Conservation (phyloP, 2,797 vertebrate genomes). For the Anolis apletophallus region DNA sequence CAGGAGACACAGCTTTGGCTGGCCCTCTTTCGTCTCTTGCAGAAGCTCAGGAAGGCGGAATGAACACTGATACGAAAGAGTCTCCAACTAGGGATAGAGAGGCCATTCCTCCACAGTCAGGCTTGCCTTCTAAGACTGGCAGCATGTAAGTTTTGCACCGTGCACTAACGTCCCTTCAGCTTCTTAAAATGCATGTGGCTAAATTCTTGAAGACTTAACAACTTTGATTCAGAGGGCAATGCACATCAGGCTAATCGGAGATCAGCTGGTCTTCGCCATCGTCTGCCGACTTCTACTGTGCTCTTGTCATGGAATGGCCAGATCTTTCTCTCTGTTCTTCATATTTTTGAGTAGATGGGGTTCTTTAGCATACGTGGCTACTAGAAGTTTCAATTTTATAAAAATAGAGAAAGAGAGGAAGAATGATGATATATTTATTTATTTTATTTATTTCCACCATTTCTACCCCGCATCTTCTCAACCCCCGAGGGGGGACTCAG, state of each 20-base stretch:
- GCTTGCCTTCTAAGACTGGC: slow-evolving; percentile 85
- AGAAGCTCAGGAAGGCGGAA: slow-evolving; percentile 81
- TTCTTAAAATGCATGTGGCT: slow-evolving; percentile 72
- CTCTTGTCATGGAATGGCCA: slow-evolving; percentile 9
- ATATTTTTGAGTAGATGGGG: not conserved
- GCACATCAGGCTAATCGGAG: slow-evolving; percentile 58
- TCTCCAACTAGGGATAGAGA: slow-evolving; percentile 83
- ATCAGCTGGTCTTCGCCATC: slow-evolving; percentile 10
- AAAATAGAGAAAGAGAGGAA: not conserved
- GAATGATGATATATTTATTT: slow-evolving; percentile 5
- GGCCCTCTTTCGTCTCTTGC: slow-evolving; percentile 76
- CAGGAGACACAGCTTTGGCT: slow-evolving; percentile 81
- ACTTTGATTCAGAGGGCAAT: slow-evolving; percentile 37
- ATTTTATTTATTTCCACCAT: too few species aligned
- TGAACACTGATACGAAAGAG: slow-evolving; percentile 78
- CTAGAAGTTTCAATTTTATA: not conserved
- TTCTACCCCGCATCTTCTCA: too few species aligned
- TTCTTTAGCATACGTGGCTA: slow-evolving; percentile 18
- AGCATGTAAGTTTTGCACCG: slow-evolving; percentile 88
- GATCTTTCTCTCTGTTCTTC: not conserved
- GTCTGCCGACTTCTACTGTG: slow-evolving; percentile 4
- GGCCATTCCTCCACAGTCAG: slow-evolving; percentile 79
- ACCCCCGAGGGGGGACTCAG: too few species aligned
- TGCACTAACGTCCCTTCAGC: slow-evolving; percentile 75
- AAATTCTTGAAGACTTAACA: slow-evolving; percentile 59